These are phyloP conservation scores for Empis stercorea DNA, from an alignment of 2,888 invertebrate genomes.

Conservation along the genomic window DNA sequence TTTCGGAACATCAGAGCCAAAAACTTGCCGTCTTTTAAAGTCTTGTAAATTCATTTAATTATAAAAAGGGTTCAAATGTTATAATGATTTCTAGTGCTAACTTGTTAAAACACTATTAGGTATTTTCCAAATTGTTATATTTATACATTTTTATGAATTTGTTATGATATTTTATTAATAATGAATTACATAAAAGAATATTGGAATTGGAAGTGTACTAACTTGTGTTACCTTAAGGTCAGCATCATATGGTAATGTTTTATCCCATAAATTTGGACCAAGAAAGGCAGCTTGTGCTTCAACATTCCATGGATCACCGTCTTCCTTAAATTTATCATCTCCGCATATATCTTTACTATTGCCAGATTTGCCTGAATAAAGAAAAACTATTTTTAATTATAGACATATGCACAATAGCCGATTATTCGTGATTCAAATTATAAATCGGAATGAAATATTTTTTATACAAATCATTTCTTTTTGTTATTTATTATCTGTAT, in stretches of 20 bases:
- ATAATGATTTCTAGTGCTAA: too few species aligned
- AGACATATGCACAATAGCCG: conserved; percentile 12
- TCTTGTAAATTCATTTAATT: too few species aligned
- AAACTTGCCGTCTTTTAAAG: too few species aligned
- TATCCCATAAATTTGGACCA: conserved; percentile 93
- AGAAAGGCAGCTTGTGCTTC: conserved; percentile 93
- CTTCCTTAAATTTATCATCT: conserved; percentile 59
- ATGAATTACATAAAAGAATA: conserved; percentile 3
- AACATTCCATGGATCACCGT: conserved; percentile 74
- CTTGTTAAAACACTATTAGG: too few species aligned
- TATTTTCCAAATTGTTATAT: too few species aligned
- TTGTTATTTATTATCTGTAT: too few species aligned
- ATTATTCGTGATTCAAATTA: not conserved
- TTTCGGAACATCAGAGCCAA: too few species aligned
- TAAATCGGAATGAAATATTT: too few species aligned
- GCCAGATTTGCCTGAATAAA: conserved; percentile 47
- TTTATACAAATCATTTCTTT: too few species aligned
- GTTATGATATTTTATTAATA: not conserved
- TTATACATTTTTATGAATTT: not conserved
- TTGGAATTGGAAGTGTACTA: conserved; percentile 38
- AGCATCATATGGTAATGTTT: conserved; percentile 80
- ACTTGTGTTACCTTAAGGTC: conserved; percentile 85
- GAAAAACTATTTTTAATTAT: conserved; percentile 18
- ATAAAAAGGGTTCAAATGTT: too few species aligned
- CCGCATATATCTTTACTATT: conserved; percentile 37